Base-by-base conservation (phyloP, 2,797 vertebrate species). In the Cuculus canorus region DNA sequence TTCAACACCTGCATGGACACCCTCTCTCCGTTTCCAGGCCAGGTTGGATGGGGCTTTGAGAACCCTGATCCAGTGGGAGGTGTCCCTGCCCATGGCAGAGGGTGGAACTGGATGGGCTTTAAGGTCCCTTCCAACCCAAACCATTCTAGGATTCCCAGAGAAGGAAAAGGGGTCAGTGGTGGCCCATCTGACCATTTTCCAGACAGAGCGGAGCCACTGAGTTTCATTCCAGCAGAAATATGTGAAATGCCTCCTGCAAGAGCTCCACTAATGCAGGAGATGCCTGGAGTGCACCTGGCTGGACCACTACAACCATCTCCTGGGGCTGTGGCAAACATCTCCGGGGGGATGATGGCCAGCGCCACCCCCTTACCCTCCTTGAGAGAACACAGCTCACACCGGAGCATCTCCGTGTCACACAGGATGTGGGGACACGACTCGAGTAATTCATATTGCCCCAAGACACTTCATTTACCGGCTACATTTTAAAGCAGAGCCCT, bases 401-500 rank as follows among this genome's bases (percentile, higher is more conserved):
- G 6, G 70, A 53, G 43, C 59, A 13, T 5, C 76, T 59, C 64
- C 0, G 2, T 7, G 35, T 1, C 11, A 6, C 33, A 13, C 14
- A 22, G 53, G 39, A 13, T 0, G 0, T 0, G 10, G 48, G 70
- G 64, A 77, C 22, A 2, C 1, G 0, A 1, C 37, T 13, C 11
- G 0, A 59, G 17, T 6, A 2, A 0, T 9, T 24, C 5, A 0
- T 1, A 3, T 2, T 3, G 6, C n/a, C 43, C 70, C 4, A 0
- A 10, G 33, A 25, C 0, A 8, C 19, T 33, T 0, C 35, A 0
- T 17, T 11, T 24, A 3, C 4, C 0, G 57, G 27, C 28, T 1
- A 0, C 0, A 0, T 11, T 45, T 52, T 6, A 61, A 6, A 57
- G 79, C 54, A 13, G 27, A 27, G 60, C 57, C 17, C n/a, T 13